Evolutionary conservation across 2,113 vertebrate species (phyloP), one percentile per base, ranked within the genome.

Genomic region (Cyphomyrus plagiostoma): DNA sequence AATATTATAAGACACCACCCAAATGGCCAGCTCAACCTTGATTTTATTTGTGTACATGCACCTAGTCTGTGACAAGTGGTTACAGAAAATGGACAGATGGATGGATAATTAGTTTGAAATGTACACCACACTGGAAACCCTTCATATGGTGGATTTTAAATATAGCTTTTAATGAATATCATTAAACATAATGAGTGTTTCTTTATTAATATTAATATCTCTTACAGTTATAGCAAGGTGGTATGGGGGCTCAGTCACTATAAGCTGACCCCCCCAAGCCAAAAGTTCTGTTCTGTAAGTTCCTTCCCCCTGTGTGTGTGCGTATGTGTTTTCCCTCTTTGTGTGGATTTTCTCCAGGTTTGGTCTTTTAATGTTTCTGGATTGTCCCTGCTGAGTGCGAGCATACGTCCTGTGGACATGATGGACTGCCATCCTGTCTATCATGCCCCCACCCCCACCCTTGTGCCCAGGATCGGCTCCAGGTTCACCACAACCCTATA

Each of bases 1-100:
- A 91, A 99, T 95, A 93, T 99, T 99, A 93, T 99, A 99, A 0
- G 97, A 96, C 70, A 98, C 96, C 1, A 96, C 94, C 70, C 98
- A 96, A 42, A 97, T 0, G 0, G 90, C 89, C 0, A 92, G 92
- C 48, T 93, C 93, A 1, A 92, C 95, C 0, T 95, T 92, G n/a
- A 93, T 92, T 66, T 92, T 95, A 56, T 83, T 87, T 0, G 98
- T 99, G 95, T 97, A 56, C 5, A 23, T 58, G 53, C 52, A 58
- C 56, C 56, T 21, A 23, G 56, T 23, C 19, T 6, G 1, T 0
- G 21, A 58, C 56, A 58, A 58, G 56, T 23, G 5, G 21, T 8
- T 58, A 23, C 21, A 58, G 21, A 58, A 53, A 53, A 53, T 53
- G 17, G 52, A 53, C 19, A 21, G 21, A 58, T 58, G 56, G 21